phyloP scores from a whole-genome alignment of 1,140 invertebrate species.

The Bombus haemorrhoidalis region DNA sequence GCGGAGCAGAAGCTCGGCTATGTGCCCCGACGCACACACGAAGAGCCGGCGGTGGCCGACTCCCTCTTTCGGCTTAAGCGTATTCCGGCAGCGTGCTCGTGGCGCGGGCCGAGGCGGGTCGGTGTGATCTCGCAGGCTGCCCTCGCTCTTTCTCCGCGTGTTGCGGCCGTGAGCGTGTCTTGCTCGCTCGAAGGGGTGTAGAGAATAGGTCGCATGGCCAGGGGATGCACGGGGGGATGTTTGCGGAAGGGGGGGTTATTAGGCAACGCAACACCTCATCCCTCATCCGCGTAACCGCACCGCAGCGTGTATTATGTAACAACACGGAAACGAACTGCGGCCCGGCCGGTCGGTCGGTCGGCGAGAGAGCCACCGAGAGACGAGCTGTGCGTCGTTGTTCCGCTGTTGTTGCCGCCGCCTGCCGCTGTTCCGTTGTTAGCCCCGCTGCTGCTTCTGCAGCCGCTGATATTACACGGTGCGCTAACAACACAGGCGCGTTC shows the following conservation, averaged over 20 bases:
- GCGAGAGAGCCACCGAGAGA: conserved; percentile 33
- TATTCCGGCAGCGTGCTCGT: conserved; percentile 54
- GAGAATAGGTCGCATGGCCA: conserved; percentile 48
- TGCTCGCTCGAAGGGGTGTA: conserved; percentile 43
- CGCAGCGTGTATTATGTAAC: conserved; percentile 83
- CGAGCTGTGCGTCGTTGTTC: conserved; percentile 47
- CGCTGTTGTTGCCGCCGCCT: conserved; percentile 56
- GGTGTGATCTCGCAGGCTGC: conserved; percentile 54
- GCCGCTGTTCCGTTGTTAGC: conserved; percentile 56
- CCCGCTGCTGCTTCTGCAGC: conserved; percentile 56
- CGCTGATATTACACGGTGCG: conserved; percentile 71
- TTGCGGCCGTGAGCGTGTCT: conserved; percentile 50
- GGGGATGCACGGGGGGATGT: conserved; percentile 65
- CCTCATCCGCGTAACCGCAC: conserved; percentile 80
- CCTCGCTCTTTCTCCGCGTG: conserved; percentile 53
- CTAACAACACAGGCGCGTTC: conserved; percentile 65
- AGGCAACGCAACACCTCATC: conserved; percentile 81
- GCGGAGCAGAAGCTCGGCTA: conserved; percentile 16
- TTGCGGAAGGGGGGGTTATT: conserved; percentile 78
- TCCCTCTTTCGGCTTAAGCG: conserved; percentile 41
- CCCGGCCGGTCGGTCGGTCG: conserved; percentile 48
- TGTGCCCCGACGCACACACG: conserved; percentile 12
- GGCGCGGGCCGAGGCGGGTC: conserved; percentile 21
- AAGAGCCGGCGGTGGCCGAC: not conserved
- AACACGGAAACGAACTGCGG: conserved; percentile 80